These are phyloP conservation scores for Drosophila setifemur DNA, from an alignment of 1,140 invertebrate species.

Conservation along the genomic window DNA sequence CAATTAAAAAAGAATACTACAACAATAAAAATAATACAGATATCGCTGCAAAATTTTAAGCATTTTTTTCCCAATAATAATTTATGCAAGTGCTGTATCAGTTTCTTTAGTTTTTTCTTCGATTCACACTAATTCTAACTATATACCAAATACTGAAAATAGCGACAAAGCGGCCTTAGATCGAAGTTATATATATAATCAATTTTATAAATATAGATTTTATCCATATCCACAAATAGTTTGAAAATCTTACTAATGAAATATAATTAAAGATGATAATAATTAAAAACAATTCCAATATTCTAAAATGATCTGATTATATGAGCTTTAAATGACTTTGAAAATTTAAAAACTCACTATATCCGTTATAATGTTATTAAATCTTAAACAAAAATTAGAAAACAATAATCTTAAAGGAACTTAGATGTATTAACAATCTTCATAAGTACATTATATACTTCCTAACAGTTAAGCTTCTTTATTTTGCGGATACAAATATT, in stretches of 20 bases:
- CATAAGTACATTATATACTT: too few species aligned
- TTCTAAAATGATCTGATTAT: too few species aligned
- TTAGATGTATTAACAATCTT: too few species aligned
- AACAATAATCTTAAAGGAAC: too few species aligned
- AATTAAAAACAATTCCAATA: too few species aligned
- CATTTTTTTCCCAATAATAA: slow-evolving; percentile 26
- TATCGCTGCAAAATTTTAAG: slow-evolving; percentile 43
- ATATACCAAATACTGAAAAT: background rate
- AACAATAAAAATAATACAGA: slow-evolving; percentile 24
- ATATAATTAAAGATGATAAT: too few species aligned
- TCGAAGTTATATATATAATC: background rate
- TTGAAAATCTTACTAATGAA: too few species aligned
- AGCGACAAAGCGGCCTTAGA: slow-evolving; percentile 14
- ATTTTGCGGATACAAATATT: background rate
- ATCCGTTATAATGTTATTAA: too few species aligned
- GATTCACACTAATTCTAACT: slow-evolving; percentile 15
- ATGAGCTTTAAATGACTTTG: too few species aligned
- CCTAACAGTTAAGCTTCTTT: background rate
- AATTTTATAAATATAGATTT: background rate
- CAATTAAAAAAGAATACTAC: slow-evolving; percentile 26
- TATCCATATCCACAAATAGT: too few species aligned
- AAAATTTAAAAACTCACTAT: too few species aligned
- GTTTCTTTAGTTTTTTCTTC: slow-evolving; percentile 14
- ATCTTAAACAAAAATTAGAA: too few species aligned
- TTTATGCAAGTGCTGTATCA: slow-evolving; percentile 21